Evolutionary conservation across 1,140 invertebrate genomes (phyloP).

Genomic region (Aphelinus atriplicis): DNA sequence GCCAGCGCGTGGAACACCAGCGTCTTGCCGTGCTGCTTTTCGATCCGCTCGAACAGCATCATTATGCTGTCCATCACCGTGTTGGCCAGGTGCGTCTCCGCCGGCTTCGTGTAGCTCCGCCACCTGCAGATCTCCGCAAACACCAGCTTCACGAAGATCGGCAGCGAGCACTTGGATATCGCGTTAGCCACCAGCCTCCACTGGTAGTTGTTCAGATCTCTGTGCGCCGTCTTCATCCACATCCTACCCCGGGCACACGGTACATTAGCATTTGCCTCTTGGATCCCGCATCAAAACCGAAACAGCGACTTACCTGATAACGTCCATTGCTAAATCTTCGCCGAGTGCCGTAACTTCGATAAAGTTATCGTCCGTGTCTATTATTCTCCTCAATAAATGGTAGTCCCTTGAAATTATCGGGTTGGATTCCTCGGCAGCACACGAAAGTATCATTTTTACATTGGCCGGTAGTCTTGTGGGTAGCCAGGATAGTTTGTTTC

Average conservation of each 20-base stretch:
- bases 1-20: constrained; percentile 93
- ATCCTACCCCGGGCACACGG: constrained; percentile 66
- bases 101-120: constrained; percentile 94
- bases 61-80: constrained; percentile 98
- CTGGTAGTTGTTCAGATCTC: constrained; percentile 91
- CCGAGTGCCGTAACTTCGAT: constrained; percentile 92
- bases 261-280: background rate
- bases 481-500: constrained; percentile 96
- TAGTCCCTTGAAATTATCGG: constrained; percentile 87
- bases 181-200: constrained; percentile 95
- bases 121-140: constrained; percentile 96
- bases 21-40: constrained; percentile 92
- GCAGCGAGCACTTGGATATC: constrained; percentile 92
- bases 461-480: constrained; percentile 88
- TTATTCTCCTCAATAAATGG: constrained; percentile 86
- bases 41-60: constrained; percentile 94
- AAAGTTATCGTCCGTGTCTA: constrained; percentile 90
- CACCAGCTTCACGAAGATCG: constrained; percentile 97
- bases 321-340: constrained; percentile 92
- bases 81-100: constrained; percentile 90
- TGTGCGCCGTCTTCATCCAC: constrained; percentile 92
- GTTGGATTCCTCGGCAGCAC: constrained; percentile 87
- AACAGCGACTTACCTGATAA: constrained; percentile 76
- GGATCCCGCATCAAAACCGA: background rate
- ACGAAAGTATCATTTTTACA: constrained; percentile 94